Percentiles rank a stretch among this genome's conserved stretches.
These are phyloP conservation scores for Cyanoderma ruficeps DNA, from an alignment of 2,113 vertebrate species.

Conservation along the genomic window DNA sequence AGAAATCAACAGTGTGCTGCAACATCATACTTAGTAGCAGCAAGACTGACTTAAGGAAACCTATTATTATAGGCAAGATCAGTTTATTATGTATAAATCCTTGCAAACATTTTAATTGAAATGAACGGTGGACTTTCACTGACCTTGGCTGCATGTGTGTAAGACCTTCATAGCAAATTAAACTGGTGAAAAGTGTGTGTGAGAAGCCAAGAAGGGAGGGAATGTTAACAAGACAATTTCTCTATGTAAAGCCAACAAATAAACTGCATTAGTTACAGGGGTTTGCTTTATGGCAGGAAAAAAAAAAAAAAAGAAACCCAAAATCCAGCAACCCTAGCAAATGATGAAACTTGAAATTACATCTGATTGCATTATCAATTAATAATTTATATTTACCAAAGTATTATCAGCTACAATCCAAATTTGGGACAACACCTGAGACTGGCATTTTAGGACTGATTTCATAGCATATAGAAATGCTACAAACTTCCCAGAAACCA, in stretches of 20 bases:
- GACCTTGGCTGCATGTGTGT: conserved; percentile 46
- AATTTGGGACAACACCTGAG: not conserved
- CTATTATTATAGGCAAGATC: conserved; percentile 70
- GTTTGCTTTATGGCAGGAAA: conserved; percentile 11
- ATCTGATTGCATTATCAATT: conserved; percentile 17
- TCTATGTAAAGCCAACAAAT: conserved; percentile 30
- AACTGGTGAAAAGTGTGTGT: not conserved
- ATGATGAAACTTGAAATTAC: conserved; percentile 15
- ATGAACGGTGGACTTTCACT: conserved; percentile 71
- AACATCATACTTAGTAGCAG: conserved; percentile 56
- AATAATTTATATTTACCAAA: conserved; percentile 45
- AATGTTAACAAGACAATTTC: conserved; percentile 13
- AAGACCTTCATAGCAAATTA: conserved; percentile 49
- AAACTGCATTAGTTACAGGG: conserved; percentile 23
- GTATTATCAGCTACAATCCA: not conserved
- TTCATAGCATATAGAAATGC: not conserved
- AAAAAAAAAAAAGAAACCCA: not conserved
- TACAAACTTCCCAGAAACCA: not conserved
- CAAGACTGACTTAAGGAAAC: conserved; percentile 41
- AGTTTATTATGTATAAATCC: conserved; percentile 71
- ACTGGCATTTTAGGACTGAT: not conserved
- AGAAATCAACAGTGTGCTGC: conserved; percentile 54
- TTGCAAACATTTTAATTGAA: conserved; percentile 75
- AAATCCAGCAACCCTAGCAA: not conserved
- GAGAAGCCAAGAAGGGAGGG: not conserved